A percentile compares a stretch with the other conserved stretches of the same genome.
Conservation (phyloP, 2,113 vertebrate genomes). For the Cervus canadensis region DNA sequence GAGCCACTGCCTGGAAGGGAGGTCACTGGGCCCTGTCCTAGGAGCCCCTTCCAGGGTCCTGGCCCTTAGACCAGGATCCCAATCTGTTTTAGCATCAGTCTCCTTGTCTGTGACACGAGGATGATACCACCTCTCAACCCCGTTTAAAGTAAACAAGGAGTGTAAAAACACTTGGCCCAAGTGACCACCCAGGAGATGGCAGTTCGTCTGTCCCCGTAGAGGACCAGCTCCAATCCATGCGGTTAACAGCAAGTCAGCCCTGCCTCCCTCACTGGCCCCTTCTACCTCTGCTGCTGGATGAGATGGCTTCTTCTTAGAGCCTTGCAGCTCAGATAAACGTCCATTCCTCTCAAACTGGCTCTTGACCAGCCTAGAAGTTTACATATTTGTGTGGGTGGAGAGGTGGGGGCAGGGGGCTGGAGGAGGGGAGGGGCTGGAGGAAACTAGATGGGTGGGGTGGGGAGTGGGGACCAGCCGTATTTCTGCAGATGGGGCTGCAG, state of each 20-base stretch:
- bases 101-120: background rate
- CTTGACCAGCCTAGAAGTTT: background rate
- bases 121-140: background rate
- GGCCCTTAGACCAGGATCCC: background rate
- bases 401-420: fast-evolving
- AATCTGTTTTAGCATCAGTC: background rate
- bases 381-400: background rate
- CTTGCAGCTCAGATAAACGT: background rate
- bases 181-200: background rate
- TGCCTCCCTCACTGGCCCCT: too few relatives aligned
- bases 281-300: background rate
- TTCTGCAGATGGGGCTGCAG: background rate
- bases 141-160: background rate
- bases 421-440: background rate
- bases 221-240: background rate
- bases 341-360: background rate
- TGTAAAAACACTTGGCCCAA: background rate
- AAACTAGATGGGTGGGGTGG: fast-evolving
- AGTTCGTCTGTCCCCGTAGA: background rate
- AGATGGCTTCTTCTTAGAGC: background rate
- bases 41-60: too few relatives aligned
- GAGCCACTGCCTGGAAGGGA: background rate
- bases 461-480: background rate
- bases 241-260: background rate
- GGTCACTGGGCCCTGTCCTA: background rate